Evolutionary conservation across 2,797 vertebrate genomes (phyloP).

Genomic region (Sylvilagus floridanus): DNA sequence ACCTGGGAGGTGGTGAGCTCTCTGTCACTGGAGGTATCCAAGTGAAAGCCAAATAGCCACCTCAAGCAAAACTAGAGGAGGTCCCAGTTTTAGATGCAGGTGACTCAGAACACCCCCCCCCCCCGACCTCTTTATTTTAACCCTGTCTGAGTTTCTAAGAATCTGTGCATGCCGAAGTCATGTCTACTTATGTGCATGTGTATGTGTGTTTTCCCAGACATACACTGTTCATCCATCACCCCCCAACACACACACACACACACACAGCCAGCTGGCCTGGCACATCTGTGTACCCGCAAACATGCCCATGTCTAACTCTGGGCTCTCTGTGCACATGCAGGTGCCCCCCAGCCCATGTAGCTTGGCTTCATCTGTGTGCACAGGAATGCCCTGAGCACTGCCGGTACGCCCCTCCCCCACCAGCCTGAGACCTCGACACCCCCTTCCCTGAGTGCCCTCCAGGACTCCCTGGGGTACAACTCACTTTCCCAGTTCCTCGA

Average conservation of each 20-base stretch:
- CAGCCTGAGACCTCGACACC: neutral
- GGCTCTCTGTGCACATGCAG: neutral
- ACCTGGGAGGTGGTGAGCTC: neutral
- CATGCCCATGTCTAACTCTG: neutral
- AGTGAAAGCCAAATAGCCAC: neutral
- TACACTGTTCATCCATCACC: neutral
- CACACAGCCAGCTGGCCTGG: neutral
- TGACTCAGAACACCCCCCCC: neutral
- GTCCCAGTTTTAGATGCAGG: slow-evolving; percentile 10
- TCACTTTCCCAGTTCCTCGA: slow-evolving; percentile 99
- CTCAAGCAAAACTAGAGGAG: slow-evolving; percentile 29
- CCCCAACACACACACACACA: neutral
- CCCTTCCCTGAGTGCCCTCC: slow-evolving; percentile 49
- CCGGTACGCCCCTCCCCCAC: neutral
- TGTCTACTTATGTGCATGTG: neutral
- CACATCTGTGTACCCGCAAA: slow-evolving; percentile 51
- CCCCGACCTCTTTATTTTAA: neutral
- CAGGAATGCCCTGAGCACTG: neutral
- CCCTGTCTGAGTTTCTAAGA: slow-evolving; percentile 55
- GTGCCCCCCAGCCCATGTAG: neutral
- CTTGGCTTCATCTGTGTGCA: neutral
- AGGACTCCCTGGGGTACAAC: slow-evolving; percentile 85
- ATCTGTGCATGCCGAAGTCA: slow-evolving; percentile 7
- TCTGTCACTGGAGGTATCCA: neutral
- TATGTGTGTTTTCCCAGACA: neutral